Conservation (phyloP, 2,113 vertebrate genomes). For the Tetrax tetrax region DNA sequence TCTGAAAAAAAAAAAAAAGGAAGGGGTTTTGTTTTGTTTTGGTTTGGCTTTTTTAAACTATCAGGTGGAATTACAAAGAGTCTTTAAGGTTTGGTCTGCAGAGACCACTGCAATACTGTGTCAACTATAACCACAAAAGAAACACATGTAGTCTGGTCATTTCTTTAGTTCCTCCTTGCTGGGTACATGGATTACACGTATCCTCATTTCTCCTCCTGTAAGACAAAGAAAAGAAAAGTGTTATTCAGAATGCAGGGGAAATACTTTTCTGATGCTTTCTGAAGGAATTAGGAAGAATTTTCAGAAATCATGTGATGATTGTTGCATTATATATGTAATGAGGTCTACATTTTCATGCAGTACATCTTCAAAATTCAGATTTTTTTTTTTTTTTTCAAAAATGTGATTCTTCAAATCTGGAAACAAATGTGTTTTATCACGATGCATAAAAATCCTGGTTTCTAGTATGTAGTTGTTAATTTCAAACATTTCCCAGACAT, state of each 20-base stretch:
- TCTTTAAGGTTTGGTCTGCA: neutral
- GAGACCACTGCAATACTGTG: neutral
- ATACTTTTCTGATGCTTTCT: neutral
- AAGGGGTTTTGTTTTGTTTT: neutral
- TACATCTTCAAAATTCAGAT: neutral
- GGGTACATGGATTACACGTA: neutral
- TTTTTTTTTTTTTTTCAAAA: neutral
- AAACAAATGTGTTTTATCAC: neutral
- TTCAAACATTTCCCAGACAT: neutral
- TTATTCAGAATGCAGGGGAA: neutral
- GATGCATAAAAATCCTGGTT: neutral
- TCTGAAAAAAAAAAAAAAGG: accelerated
- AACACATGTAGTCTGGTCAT: neutral
- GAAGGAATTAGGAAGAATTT: neutral
- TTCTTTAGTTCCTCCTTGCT: neutral
- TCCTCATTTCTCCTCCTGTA: neutral
- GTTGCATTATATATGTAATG: neutral
- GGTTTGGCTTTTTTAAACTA: neutral
- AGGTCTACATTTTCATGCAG: neutral
- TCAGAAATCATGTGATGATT: neutral
- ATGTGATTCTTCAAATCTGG: neutral
- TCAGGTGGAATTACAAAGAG: neutral
- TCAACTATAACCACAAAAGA: neutral
- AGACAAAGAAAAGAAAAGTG: neutral
- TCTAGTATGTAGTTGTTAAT: neutral